phyloP scores from a whole-genome alignment of 2,113 vertebrate genomes.

The Limanda limanda region DNA sequence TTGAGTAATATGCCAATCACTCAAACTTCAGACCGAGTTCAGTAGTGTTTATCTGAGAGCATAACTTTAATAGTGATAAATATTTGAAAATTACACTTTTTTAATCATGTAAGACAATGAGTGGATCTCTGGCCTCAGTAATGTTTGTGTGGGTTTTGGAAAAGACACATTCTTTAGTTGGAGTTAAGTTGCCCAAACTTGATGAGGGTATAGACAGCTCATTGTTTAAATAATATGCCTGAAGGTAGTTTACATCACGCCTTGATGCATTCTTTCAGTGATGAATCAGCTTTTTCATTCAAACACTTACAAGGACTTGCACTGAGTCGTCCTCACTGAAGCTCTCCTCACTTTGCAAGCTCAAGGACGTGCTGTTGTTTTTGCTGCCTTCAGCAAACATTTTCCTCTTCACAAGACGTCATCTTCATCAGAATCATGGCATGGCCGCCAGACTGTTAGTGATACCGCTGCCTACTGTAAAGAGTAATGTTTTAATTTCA shows the following conservation, averaged over 20 bases:
- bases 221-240: not conserved
- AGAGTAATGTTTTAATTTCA: conserved; percentile 81
- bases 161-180: not conserved
- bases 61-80: no score
- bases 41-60: no score
- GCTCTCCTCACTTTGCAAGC: not conserved
- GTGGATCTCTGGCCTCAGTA: not conserved
- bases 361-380: conserved; percentile 9
- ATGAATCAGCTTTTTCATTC: not conserved
- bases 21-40: not conserved
- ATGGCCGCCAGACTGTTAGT: conserved; percentile 58
- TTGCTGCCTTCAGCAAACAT: conserved; percentile 49
- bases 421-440: conserved; percentile 74
- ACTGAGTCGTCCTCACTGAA: not conserved
- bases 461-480: conserved; percentile 38
- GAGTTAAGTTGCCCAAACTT: not conserved
- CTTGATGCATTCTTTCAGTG: not conserved
- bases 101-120: not conserved
- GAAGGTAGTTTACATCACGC: not conserved
- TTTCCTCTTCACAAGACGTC: conserved; percentile 35
- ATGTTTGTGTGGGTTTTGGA: not conserved
- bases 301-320: not conserved
- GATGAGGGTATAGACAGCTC: not conserved
- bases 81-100: not conserved
- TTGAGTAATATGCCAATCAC: not conserved